These are phyloP conservation scores for Forbesichthys agassizii DNA, from an alignment of 2,113 vertebrate genomes.

Conservation along the genomic window DNA sequence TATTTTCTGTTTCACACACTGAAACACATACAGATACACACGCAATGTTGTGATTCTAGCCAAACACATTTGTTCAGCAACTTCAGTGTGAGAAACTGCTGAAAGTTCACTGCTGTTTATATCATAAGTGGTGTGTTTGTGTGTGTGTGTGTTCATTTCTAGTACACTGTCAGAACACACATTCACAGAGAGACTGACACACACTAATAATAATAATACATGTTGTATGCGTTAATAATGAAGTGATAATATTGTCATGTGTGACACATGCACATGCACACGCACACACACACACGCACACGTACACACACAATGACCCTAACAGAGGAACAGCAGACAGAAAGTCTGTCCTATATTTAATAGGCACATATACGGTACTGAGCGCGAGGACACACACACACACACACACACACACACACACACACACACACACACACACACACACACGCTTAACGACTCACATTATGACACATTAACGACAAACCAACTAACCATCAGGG, in stretches of 20 bases:
- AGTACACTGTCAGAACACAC: not conserved
- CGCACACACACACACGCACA: not conserved
- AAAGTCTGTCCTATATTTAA: not conserved
- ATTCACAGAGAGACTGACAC: not conserved
- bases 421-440: not conserved
- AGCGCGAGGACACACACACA: not conserved
- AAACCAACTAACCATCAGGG: constrained; percentile 55
- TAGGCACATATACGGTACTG: not conserved
- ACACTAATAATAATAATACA: not conserved
- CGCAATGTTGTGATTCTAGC: not conserved
- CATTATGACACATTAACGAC: constrained; percentile 47
- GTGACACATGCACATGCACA: not conserved
- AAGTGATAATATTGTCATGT: too few species aligned
- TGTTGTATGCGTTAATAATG: too few species aligned
- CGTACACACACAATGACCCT: not conserved
- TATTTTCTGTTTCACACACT: not conserved
- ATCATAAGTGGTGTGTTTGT: too few species aligned
- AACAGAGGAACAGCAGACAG: not conserved
- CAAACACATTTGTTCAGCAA: too few species aligned
- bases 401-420: constrained; percentile 17
- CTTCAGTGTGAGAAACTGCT: too few species aligned
- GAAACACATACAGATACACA: not conserved
- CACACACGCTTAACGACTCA: constrained; percentile 7
- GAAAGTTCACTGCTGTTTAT: too few species aligned
- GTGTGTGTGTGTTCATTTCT: too few species aligned